These are phyloP conservation scores for Misgurnus mizolepis DNA, from an alignment of 2,113 vertebrate species.

Conservation along the genomic window DNA sequence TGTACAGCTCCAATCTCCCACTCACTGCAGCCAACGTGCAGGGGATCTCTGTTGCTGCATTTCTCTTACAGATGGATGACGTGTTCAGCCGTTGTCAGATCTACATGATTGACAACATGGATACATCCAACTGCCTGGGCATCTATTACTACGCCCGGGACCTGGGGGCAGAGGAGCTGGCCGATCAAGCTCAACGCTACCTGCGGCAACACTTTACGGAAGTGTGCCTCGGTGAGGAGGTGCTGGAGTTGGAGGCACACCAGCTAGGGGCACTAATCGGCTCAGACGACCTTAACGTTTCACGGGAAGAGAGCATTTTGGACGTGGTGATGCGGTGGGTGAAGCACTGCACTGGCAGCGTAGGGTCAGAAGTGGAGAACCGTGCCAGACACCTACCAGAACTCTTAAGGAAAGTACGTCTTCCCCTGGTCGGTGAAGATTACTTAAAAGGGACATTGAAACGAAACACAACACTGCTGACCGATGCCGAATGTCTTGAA, in stretches of 20 bases:
- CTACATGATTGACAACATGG: conserved; percentile 95
- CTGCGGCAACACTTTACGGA: conserved; percentile 89
- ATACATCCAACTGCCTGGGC: conserved; percentile 91
- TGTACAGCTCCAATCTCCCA: conserved; percentile 84
- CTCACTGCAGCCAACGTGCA: conserved; percentile 85
- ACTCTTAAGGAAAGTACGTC: conserved; percentile 86
- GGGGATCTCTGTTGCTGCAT: conserved; percentile 85
- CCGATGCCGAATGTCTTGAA: conserved; percentile 78
- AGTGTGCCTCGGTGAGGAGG: conserved; percentile 88
- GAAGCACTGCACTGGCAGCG: conserved; percentile 64
- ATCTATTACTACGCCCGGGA: conserved; percentile 91
- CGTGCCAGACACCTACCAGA: conserved; percentile 78
- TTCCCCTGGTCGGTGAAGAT: conserved; percentile 81
- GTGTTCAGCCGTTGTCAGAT: conserved; percentile 82
- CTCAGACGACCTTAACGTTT: conserved; percentile 93
- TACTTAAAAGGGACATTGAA: conserved; percentile 83
- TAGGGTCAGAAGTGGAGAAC: conserved; percentile 58
- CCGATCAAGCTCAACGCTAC: conserved; percentile 82
- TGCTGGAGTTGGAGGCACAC: conserved; percentile 87
- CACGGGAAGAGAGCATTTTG: conserved; percentile 89
- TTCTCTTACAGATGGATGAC: conserved; percentile 93
- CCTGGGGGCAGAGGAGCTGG: conserved; percentile 88
- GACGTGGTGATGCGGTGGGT: conserved; percentile 92
- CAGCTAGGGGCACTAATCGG: conserved; percentile 83
- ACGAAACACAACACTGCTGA: conserved; percentile 84